Evolutionary conservation across 1,140 invertebrate genomes (phyloP).

Genomic region (Delia radicum): DNA sequence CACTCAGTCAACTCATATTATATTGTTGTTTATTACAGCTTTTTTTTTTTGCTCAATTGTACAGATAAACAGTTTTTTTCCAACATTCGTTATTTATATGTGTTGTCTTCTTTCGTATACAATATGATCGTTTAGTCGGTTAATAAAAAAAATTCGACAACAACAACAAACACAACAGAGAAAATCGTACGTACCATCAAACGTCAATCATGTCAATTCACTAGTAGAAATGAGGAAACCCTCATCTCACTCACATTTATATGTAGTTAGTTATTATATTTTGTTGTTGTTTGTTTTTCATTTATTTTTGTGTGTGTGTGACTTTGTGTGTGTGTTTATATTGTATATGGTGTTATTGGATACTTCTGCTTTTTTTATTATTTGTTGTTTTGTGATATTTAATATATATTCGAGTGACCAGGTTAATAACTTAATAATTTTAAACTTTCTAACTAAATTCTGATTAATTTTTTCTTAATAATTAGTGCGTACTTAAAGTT

Average conservation of each 20-base stretch:
- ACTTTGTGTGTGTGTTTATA: background rate
- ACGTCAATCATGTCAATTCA: conserved; percentile 19
- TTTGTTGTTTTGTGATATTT: background rate
- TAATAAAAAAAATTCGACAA: background rate
- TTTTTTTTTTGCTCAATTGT: background rate
- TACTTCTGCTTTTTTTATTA: background rate
- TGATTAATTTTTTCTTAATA: too few species aligned
- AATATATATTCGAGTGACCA: too few species aligned
- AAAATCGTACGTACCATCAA: background rate
- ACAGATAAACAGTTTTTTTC: background rate
- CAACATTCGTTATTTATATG: too few species aligned
- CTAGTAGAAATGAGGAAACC: conserved; percentile 10
- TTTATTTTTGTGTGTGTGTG: background rate
- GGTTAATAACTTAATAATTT: too few species aligned
- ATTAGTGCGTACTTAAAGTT: too few species aligned
- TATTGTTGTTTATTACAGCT: background rate
- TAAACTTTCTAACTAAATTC: too few species aligned
- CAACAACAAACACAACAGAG: background rate
- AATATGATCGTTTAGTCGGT: background rate
- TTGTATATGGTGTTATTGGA: too few species aligned
- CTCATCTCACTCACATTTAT: background rate
- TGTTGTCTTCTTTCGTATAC: background rate
- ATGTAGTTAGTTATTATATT: background rate
- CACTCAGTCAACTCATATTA: background rate
- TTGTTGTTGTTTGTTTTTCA: background rate